Evolutionary conservation across 2,113 vertebrate species (phyloP).

Genomic region (Rhagologus leucostigma): DNA sequence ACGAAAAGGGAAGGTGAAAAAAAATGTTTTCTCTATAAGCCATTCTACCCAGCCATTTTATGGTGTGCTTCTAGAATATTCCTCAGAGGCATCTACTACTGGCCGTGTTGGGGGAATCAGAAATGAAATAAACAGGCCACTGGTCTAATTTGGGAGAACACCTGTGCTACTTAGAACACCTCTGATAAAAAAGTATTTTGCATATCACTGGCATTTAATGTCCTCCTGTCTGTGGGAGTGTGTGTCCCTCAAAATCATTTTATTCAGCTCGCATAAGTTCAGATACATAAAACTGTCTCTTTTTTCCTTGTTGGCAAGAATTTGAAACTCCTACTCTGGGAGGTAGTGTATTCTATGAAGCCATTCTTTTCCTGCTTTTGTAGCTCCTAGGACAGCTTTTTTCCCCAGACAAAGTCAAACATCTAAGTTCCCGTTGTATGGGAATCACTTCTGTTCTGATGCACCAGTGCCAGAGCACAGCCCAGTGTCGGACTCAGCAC

Average conservation of each 20-base stretch:
- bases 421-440: conserved; percentile 40
- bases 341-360: conserved; percentile 8
- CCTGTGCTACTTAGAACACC: background rate
- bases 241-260: background rate
- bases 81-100: background rate
- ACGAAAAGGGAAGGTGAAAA: background rate
- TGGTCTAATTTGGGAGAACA: background rate
- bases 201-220: background rate
- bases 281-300: background rate
- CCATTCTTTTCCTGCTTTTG: conserved; percentile 54
- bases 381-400: conserved; percentile 55
- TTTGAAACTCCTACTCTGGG: background rate
- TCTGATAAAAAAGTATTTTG: background rate
- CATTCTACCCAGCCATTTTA: background rate
- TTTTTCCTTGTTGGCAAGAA: conserved; percentile 7
- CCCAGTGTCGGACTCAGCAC: background rate
- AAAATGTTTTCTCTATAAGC: background rate
- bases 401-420: conserved; percentile 46
- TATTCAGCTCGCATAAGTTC: background rate
- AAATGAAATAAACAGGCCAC: background rate
- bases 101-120: background rate
- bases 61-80: background rate
- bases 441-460: conserved; percentile 32
- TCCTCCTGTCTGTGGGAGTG: background rate
- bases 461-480: background rate